Evolutionary conservation across 2,113 vertebrate species (phyloP).

Genomic region (Rissa tridactyla): DNA sequence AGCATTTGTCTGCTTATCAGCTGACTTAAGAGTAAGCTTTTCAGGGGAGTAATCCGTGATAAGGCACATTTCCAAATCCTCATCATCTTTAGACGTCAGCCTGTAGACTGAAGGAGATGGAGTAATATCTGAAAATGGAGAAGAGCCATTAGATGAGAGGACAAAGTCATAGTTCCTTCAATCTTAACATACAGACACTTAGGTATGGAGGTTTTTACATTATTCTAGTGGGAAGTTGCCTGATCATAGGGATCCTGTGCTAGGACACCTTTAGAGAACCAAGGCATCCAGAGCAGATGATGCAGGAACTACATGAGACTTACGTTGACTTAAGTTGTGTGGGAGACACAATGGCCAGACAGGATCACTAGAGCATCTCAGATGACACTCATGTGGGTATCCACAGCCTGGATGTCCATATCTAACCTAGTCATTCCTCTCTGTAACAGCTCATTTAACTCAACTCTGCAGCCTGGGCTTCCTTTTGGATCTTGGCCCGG

Average conservation of each 20-base stretch:
- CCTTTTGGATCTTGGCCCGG: neutral
- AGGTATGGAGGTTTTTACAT: neutral
- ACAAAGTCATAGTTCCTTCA: neutral
- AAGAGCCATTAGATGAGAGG: neutral
- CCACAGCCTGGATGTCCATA: neutral
- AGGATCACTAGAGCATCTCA: neutral
- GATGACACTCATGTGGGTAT: neutral
- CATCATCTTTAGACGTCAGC: neutral
- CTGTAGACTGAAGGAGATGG: slow-evolving; percentile 46
- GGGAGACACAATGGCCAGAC: neutral
- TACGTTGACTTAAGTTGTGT: neutral
- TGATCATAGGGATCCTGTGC: neutral
- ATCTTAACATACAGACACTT: neutral
- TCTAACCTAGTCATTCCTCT: neutral
- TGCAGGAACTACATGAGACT: neutral
- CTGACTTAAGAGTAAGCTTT: accelerated
- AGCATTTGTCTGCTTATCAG: accelerated
- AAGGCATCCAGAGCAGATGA: neutral
- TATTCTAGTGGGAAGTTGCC: neutral
- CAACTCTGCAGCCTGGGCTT: neutral
- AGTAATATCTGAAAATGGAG: slow-evolving; percentile 1
- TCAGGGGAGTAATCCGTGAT: slow-evolving; percentile 54
- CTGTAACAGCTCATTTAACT: accelerated
- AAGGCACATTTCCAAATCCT: slow-evolving; percentile 42
- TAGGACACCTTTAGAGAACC: neutral